Conservation (phyloP, 2,797 vertebrate species). For the Enteromius viviparus region DNA sequence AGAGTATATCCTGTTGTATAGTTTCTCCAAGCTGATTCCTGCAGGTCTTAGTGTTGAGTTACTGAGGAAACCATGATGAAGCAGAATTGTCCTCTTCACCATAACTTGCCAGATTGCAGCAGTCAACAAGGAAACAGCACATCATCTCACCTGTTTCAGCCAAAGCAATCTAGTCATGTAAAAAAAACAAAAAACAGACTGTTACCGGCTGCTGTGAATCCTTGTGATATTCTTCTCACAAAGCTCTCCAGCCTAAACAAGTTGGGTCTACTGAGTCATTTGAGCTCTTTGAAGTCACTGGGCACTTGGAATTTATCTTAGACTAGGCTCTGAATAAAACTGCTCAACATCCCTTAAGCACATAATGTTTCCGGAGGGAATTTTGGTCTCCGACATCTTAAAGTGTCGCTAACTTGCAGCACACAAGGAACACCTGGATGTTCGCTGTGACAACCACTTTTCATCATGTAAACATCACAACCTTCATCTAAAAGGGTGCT, state of each 20-base stretch:
- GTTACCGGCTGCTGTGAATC: conserved; percentile 33
- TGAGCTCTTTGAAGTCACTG: conserved; percentile 50
- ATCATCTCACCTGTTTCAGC: conserved; percentile 21
- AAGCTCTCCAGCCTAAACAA: conserved; percentile 41
- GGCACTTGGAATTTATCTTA: conserved; percentile 44
- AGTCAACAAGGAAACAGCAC: conserved; percentile 5
- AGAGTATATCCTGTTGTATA: not conserved
- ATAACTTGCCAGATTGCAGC: not conserved
- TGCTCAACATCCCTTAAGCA: conserved; percentile 23
- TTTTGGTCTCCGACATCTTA: conserved; percentile 56
- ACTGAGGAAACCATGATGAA: not conserved
- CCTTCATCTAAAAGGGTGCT: conserved; percentile 33
- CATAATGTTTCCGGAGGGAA: conserved; percentile 20
- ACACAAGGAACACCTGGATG: not conserved
- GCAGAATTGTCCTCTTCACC: not conserved
- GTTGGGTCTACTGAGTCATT: conserved; percentile 9
- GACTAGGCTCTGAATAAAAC: not conserved
- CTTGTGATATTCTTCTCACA: conserved; percentile 19
- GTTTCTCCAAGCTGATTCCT: not conserved
- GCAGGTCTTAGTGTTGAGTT: not conserved
- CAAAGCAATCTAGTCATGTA: conserved; percentile 40
- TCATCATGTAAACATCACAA: conserved; percentile 31
- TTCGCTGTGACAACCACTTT: conserved; percentile 22
- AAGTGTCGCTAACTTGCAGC: conserved; percentile 62
- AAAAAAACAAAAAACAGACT: conserved; percentile 36